Conservation (phyloP, 2,888 invertebrate species). For the Rutpela maculata region DNA sequence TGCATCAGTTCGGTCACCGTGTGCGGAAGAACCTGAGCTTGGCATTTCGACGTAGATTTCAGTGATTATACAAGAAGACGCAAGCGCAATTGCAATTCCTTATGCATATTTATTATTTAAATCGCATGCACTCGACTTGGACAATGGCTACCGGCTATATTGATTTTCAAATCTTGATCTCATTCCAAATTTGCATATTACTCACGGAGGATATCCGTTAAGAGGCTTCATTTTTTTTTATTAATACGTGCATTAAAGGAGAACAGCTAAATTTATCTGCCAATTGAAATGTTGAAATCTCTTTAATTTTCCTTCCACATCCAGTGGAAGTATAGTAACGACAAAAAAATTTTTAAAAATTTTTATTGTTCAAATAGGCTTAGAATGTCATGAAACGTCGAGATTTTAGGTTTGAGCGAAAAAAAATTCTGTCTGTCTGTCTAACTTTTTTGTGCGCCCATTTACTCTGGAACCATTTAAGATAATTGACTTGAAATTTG, state of each 20-base stretch:
- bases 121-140: slow-evolving; percentile 35
- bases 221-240: neutral
- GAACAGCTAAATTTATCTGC: neutral
- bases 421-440: too few species aligned
- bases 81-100: slow-evolving; percentile 37
- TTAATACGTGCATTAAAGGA: neutral
- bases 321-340: too few species aligned
- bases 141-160: slow-evolving; percentile 45
- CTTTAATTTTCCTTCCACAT: too few species aligned
- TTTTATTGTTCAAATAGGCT: too few species aligned
- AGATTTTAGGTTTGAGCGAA: too few species aligned
- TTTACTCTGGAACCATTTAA: too few species aligned
- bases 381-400: too few species aligned
- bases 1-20: neutral
- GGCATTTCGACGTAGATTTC: slow-evolving; percentile 17
- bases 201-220: slow-evolving; percentile 28
- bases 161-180: slow-evolving; percentile 44
- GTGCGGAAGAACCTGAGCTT: slow-evolving; percentile 5
- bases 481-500: too few species aligned
- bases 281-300: neutral
- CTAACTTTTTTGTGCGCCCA: too few species aligned
- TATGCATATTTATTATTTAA: slow-evolving; percentile 38
- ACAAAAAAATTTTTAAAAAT: too few species aligned
- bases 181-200: slow-evolving; percentile 31
- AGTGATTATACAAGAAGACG: slow-evolving; percentile 28